These are phyloP conservation scores for Laothoe populi DNA, from an alignment of 2,888 invertebrate genomes.

Conservation along the genomic window DNA sequence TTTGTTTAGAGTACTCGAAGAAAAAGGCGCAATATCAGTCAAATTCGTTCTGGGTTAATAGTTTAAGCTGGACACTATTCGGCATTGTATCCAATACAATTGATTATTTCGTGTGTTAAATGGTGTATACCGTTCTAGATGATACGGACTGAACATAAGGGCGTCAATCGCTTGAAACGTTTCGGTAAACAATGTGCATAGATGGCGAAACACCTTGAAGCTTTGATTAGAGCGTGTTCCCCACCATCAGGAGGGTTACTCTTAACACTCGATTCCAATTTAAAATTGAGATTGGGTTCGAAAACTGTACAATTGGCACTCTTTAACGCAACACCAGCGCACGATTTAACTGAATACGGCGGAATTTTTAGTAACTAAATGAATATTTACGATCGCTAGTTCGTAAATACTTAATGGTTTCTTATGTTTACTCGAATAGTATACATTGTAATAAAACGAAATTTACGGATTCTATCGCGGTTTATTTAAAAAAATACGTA, in stretches of 20 bases:
- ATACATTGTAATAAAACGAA: too few species aligned
- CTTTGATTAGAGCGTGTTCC: constrained; percentile 65
- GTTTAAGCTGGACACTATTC: constrained; percentile 31
- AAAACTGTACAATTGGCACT: too few species aligned
- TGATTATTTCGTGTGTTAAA: constrained; percentile 33
- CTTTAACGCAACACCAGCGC: too few species aligned
- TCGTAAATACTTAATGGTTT: too few species aligned
- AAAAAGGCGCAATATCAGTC: neutral
- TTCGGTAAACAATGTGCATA: constrained; percentile 17
- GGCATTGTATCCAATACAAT: constrained; percentile 45
- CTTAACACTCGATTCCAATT: too few species aligned
- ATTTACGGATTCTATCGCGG: too few species aligned
- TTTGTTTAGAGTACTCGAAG: neutral
- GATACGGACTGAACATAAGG: constrained; percentile 20
- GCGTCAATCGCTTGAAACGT: constrained; percentile 14
- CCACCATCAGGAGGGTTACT: constrained; percentile 39
- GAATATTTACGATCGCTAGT: too few species aligned
- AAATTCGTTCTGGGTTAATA: neutral
- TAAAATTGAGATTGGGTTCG: too few species aligned
- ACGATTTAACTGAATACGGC: too few species aligned
- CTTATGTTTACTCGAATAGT: too few species aligned
- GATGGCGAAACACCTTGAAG: constrained; percentile 52
- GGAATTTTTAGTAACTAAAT: too few species aligned
- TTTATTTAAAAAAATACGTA: too few species aligned
- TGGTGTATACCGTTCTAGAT: constrained; percentile 22